phyloP scores from a whole-genome alignment of 2,888 invertebrate genomes.

The Papilio demoleus region DNA sequence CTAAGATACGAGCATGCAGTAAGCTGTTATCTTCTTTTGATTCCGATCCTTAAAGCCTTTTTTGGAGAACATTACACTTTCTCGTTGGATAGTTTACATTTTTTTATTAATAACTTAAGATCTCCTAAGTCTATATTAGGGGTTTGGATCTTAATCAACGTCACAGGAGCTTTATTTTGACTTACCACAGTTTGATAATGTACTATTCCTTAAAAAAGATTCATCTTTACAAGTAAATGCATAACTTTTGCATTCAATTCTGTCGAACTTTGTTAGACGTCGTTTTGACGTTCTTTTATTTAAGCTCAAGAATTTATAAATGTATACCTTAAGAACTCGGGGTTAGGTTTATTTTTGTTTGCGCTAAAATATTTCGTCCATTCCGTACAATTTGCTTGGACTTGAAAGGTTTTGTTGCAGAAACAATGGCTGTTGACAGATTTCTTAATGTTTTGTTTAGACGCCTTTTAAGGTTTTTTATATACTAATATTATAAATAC shows the following conservation, averaged over 20 bases:
- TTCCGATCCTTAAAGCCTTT: too few species aligned
- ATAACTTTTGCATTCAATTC: conserved; percentile 6
- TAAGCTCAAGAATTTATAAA: not conserved
- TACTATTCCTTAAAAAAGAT: not conserved
- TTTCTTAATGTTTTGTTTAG: not conserved
- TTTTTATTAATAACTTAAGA: too few species aligned
- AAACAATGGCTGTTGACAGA: not conserved
- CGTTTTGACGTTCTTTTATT: not conserved
- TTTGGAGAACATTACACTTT: too few species aligned
- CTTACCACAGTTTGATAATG: too few species aligned
- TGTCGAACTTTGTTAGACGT: conserved; percentile 9
- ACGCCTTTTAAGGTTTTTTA: not conserved
- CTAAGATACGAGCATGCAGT: too few species aligned
- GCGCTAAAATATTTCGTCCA: not conserved
- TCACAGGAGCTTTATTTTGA: too few species aligned
- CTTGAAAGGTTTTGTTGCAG: conserved; percentile 1
- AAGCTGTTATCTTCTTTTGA: too few species aligned
- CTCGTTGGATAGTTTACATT: too few species aligned
- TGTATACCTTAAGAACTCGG: not conserved
- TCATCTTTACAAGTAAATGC: conserved; percentile 1
- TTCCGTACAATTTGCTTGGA: not conserved
- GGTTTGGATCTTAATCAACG: too few species aligned
- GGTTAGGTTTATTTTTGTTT: not conserved
- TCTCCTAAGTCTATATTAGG: too few species aligned
- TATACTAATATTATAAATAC: not conserved